These are phyloP conservation scores for cat (Felis catus) DNA, from an alignment of 2,113 vertebrate genomes.

Conservation along the genomic window F.catus_Fca126_mat1.0 CM031426.1:3732501-3733000, in stretches of 20 bases:
- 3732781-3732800: not conserved
- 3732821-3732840: not conserved
- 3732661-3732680: too few species aligned
- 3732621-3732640: too few species aligned
- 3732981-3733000: rapidly evolving
- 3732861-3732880: not conserved
- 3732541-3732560: too few species aligned
- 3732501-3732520: too few species aligned
- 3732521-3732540: too few species aligned
- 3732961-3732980: rapidly evolving
- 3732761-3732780: not conserved
- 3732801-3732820: rapidly evolving
- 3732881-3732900: not conserved
- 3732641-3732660: too few species aligned
- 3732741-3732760: not conserved
- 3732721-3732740: not conserved
- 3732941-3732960: not conserved
- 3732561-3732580: too few species aligned
- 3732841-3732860: not conserved
- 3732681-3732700: not conserved
- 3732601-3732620: too few species aligned
- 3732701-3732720: not conserved
- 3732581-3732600: too few species aligned
- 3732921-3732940: rapidly evolving
- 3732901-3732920: too few species aligned